These are phyloP conservation scores for Atta cephalotes DNA, from an alignment of 1,140 invertebrate genomes.

Conservation along the genomic window DNA sequence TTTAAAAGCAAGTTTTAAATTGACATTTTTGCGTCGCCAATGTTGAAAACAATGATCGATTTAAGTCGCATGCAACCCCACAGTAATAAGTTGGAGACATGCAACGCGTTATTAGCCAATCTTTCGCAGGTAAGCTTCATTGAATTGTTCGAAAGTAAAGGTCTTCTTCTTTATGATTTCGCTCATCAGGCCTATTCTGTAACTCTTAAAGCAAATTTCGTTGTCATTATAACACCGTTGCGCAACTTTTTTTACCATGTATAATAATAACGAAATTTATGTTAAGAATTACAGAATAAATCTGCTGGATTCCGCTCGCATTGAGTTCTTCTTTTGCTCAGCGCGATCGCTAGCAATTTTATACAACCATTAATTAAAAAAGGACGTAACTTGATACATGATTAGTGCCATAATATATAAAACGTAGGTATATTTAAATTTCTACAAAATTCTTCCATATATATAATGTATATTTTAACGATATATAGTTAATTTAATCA, in stretches of 20 bases:
- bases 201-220: too few species aligned
- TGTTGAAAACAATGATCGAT: slow-evolving; percentile 69
- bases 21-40: slow-evolving; percentile 11
- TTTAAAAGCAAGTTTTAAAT: neutral
- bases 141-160: neutral
- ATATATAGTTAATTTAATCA: neutral
- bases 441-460: neutral
- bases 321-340: neutral
- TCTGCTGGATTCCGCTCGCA: neutral
- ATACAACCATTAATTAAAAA: neutral
- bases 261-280: too few species aligned
- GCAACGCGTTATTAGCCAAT: slow-evolving; percentile 42
- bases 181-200: neutral
- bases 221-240: too few species aligned
- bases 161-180: slow-evolving; percentile 2
- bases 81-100: slow-evolving; percentile 29
- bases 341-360: neutral
- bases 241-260: too few species aligned
- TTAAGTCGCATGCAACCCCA: slow-evolving; percentile 54
- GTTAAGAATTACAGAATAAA: too few species aligned
- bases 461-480: neutral
- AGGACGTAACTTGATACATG: neutral
- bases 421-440: neutral
- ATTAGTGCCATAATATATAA: neutral
- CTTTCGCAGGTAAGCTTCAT: slow-evolving; percentile 2